phyloP scores from a whole-genome alignment of 2,888 invertebrate species.

The Agrenia bidenticulata region DNA sequence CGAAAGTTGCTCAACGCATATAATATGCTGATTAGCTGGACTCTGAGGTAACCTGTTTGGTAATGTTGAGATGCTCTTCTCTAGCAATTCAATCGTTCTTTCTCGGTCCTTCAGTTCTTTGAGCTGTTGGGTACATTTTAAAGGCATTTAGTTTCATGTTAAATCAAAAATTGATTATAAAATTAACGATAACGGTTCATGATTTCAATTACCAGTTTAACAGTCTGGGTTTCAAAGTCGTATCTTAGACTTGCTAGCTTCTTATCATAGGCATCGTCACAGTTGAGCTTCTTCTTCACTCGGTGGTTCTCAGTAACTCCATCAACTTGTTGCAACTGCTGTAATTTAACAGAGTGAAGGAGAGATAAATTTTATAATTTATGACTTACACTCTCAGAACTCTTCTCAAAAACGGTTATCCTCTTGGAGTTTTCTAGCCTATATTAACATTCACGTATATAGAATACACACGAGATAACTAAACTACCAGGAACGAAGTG shows the following conservation, averaged over 20 bases:
- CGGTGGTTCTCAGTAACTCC: neutral
- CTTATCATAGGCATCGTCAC: no score
- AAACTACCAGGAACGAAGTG: no score
- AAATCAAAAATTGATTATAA: no score
- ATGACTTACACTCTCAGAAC: no score
- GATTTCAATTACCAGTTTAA: conserved; percentile 5
- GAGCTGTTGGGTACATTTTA: neutral
- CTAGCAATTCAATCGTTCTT: neutral
- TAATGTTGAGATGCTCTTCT: neutral
- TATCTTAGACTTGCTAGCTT: neutral
- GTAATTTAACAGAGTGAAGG: neutral
- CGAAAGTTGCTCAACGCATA: neutral
- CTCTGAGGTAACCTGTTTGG: neutral
- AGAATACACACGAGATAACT: no score
- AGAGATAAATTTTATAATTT: no score
- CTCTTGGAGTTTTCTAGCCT: no score
- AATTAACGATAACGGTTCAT: no score
- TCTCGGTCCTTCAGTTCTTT: conserved; percentile 11
- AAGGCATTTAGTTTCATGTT: no score
- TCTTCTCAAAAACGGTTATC: no score
- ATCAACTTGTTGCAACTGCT: conserved; percentile 6
- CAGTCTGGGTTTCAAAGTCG: neutral
- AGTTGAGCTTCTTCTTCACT: no score
- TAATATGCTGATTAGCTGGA: neutral
- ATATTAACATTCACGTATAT: no score